phyloP scores from a whole-genome alignment of 2,888 invertebrate species.

The Conus canariensis region DNA sequence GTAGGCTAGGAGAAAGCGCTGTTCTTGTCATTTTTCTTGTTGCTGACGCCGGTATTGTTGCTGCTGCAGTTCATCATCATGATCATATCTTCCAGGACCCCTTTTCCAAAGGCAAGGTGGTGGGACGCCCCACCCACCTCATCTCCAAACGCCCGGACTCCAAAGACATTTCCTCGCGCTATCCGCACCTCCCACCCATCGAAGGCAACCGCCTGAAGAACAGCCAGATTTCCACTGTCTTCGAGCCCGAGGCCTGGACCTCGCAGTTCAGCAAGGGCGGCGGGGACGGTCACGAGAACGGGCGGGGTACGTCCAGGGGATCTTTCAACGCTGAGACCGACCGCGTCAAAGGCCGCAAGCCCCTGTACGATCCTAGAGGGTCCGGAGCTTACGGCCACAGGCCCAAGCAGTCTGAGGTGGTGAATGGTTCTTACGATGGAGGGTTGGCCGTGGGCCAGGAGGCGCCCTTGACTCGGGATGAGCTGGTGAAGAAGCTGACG shows the following conservation, averaged over 20 bases:
- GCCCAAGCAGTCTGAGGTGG: background rate
- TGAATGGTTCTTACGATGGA: background rate
- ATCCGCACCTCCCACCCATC: conserved; percentile 62
- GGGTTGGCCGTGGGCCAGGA: background rate
- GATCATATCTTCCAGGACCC: conserved; percentile 40
- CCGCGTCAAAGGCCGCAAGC: conserved; percentile 42
- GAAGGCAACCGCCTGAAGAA: conserved; percentile 60
- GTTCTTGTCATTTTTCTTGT: too few relatives aligned
- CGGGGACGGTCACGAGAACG: conserved; percentile 21
- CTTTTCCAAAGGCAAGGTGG: conserved; percentile 20
- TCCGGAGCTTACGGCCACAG: conserved; percentile 28
- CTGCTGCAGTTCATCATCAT: too few relatives aligned
- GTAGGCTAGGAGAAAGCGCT: too few relatives aligned
- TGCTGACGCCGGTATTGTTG: too few relatives aligned
- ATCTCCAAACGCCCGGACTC: conserved; percentile 62
- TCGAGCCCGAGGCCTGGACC: conserved; percentile 66
- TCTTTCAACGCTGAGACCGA: background rate
- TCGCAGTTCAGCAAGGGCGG: conserved; percentile 18
- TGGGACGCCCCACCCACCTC: conserved; percentile 32
- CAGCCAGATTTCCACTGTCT: conserved; percentile 63
- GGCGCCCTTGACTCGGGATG: conserved; percentile 12
- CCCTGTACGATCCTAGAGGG: conserved; percentile 44
- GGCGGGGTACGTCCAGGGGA: conserved; percentile 20
- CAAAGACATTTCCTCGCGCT: conserved; percentile 61
- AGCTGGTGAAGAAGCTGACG: conserved; percentile 50